phyloP scores from a whole-genome alignment of 2,797 vertebrate species.

The Syncerus caffer region DNA sequence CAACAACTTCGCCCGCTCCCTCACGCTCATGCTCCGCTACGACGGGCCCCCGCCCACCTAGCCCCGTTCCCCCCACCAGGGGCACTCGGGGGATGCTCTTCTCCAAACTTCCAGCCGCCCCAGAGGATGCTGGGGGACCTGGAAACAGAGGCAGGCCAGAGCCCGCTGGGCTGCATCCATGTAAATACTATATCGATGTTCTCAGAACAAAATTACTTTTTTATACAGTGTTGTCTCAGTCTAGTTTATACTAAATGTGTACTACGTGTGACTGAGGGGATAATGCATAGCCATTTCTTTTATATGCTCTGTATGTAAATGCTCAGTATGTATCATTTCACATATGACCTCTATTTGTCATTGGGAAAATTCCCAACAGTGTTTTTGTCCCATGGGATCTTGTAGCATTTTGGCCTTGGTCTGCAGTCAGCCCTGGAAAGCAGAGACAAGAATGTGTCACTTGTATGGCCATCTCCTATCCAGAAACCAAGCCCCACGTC shows the following conservation, averaged over 20 bases:
- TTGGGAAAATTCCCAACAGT: background rate
- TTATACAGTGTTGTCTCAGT: conserved; percentile 64
- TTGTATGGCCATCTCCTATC: background rate
- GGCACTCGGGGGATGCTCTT: background rate
- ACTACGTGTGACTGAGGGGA: background rate
- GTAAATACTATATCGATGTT: background rate
- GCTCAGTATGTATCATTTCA: background rate
- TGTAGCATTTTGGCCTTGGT: conserved; percentile 29
- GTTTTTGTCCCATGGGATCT: conserved; percentile 2
- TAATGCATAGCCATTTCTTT: background rate
- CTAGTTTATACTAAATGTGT: conserved; percentile 72
- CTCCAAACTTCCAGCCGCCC: background rate
- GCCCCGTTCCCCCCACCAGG: background rate
- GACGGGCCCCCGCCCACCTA: conserved; percentile 92
- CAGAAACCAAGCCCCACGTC: background rate
- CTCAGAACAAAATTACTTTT: conserved; percentile 61
- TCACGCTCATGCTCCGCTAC: conserved; percentile 93
- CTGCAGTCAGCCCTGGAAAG: background rate
- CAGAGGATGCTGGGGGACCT: background rate
- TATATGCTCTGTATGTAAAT: background rate
- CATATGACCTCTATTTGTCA: background rate
- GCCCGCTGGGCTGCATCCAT: background rate
- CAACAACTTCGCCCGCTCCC: conserved; percentile 96
- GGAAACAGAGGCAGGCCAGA: conserved; percentile 6
- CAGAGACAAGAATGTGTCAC: background rate